Evolutionary conservation across 23 tunicate species (phyloP), one percentile per base, ranked within the genome.

Genomic region (Halocynthia aurantium): DNA sequence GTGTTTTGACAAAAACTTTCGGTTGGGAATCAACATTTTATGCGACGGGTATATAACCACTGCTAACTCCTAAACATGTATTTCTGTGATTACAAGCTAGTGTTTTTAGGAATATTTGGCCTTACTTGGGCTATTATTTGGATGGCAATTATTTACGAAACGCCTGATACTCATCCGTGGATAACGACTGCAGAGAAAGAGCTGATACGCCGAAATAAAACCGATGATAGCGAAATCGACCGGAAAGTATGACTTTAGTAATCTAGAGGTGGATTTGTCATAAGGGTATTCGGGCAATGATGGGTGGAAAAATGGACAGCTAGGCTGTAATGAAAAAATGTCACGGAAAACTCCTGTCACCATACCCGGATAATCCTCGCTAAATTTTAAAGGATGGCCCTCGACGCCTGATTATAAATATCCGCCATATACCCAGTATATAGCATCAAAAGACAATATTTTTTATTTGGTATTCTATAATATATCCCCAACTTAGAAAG

Each of bases 91-190:
- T 13, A 58, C 4, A 13, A 13, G 63, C 15, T 1, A 13, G 2
- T n/a, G 63, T 58, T 58, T 58, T 20, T n/a, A 74, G 51, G 80
- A 0, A 55, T 71, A 12, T 58, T 60, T 58, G 17, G 67, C n/a
- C 60, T 75, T 51, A 9, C 8, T 55, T 56, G 67, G 80, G 60
- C 80, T 17, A 15, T 56, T 8, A 11, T 21, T 10, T 75, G 80
- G 80, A 55, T 75, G 66, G 19, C 60, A 40, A 8, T 75, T 10
- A 5, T 75, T 58, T 40, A 75, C 66, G 67, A 75, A 2, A n/a
- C 80, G 18, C 80, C 80, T 12, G 49, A 9, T 53, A 7, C 7
- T 54, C 80, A 75, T n/a, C 80, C 67, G 21, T 50, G 80, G 49
- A 56, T 55, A 6, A 21, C 80, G 49, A 67, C 21, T 0, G 49